These are phyloP conservation scores for Myotis lucifugus DNA, from an alignment of 2,113 vertebrate species.

Conservation along the genomic window DNA sequence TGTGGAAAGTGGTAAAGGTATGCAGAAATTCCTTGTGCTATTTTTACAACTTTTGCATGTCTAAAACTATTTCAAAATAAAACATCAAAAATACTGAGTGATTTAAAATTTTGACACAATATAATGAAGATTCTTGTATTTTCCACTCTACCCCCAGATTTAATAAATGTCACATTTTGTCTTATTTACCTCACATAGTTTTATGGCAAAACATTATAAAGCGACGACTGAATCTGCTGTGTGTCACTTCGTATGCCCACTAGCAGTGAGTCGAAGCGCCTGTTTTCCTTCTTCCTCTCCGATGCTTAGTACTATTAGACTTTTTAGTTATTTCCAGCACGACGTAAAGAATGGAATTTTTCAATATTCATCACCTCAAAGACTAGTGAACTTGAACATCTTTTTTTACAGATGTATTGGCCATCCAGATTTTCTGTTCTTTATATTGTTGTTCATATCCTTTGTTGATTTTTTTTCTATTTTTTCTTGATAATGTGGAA, in stretches of 20 bases:
- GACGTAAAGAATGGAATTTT: not conserved
- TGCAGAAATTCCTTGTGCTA: not conserved
- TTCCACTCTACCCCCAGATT: not conserved
- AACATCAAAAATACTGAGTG: not conserved
- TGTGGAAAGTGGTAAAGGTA: not conserved
- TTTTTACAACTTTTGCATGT: not conserved
- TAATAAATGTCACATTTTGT: not conserved
- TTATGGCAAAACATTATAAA: not conserved
- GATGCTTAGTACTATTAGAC: not conserved
- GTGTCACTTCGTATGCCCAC: not conserved
- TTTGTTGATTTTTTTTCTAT: not conserved
- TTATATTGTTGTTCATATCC: not conserved
- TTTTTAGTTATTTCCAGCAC: not conserved
- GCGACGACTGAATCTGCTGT: not conserved
- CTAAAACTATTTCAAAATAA: not conserved
- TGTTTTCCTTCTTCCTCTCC: not conserved
- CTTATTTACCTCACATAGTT: not conserved
- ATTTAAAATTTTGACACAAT: conserved; percentile 13
- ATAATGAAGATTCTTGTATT: not conserved
- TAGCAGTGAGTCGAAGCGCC: not conserved
- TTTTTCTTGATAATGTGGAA: not conserved
- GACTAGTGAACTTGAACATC: not conserved
- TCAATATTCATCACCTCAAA: not conserved
- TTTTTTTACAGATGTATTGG: not conserved
- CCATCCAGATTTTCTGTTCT: not conserved